phyloP scores from a whole-genome alignment of 2,797 vertebrate genomes.

The Sitta carolinensis region DNA sequence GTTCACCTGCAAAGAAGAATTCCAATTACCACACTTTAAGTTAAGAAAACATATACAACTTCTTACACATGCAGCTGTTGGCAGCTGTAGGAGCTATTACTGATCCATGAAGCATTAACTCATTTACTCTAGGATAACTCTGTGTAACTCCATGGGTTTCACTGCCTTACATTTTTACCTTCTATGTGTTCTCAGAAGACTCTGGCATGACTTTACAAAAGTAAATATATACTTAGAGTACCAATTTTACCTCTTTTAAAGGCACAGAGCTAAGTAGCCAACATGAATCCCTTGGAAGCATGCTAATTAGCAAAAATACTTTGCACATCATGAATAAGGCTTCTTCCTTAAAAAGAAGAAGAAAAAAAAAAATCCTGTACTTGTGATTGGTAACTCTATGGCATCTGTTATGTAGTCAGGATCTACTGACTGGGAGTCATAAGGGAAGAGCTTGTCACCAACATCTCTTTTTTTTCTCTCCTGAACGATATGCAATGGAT shows the following conservation, averaged over 20 bases:
- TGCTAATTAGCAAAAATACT: neutral
- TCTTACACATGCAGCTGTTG: neutral
- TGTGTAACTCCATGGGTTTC: neutral
- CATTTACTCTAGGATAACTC: neutral
- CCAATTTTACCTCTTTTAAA: neutral
- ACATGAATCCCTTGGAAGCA: neutral
- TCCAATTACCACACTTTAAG: neutral
- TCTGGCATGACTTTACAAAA: neutral
- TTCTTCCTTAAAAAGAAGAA: neutral
- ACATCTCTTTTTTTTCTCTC: neutral
- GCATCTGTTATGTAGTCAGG: neutral
- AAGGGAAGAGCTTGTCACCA: neutral
- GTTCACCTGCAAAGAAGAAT: neutral
- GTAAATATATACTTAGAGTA: neutral
- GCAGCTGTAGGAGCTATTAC: neutral
- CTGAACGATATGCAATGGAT: neutral
- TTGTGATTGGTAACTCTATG: neutral
- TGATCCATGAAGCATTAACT: neutral
- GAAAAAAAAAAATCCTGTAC: neutral
- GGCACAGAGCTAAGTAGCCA: neutral
- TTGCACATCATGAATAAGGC: neutral
- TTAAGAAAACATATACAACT: neutral
- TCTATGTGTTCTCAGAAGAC: neutral
- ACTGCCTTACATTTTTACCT: neutral
- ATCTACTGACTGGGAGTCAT: neutral